Evolutionary conservation across 30 jellyfish, hydroid and myxozoan genomes (phyloP).

Genomic region (Cassiopea xamachana): DNA sequence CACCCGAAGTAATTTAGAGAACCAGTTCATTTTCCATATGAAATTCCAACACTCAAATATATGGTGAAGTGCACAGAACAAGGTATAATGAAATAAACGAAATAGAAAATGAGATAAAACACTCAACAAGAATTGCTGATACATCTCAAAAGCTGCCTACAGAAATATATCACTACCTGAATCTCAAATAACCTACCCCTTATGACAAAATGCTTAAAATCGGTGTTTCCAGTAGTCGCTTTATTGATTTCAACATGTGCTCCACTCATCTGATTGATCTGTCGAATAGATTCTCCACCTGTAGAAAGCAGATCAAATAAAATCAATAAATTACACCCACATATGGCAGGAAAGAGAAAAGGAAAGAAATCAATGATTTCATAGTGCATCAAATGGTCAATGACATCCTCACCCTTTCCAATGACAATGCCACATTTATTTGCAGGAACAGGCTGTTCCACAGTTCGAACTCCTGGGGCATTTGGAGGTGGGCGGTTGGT

Average conservation of each 20-base stretch:
- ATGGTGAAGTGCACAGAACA: no score
- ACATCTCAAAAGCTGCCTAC: not conserved
- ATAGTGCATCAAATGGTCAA: no score
- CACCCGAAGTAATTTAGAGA: no score
- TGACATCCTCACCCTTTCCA: slow-evolving; percentile 87
- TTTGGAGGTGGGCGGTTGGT: slow-evolving; percentile 77
- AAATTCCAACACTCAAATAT: no score
- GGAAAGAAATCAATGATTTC: no score
- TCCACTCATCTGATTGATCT: slow-evolving; percentile 84
- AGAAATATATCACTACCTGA: not conserved
- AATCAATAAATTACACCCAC: not conserved
- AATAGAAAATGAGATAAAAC: no score
- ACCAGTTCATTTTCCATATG: no score
- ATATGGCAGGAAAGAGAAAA: no score
- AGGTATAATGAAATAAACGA: no score
- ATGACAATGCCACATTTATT: slow-evolving; percentile 97
- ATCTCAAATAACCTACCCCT: slow-evolving; percentile 69
- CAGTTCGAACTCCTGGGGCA: slow-evolving; percentile 81
- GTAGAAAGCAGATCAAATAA: not conserved
- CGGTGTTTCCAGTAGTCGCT: slow-evolving; percentile 86
- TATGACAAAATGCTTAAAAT: slow-evolving; percentile 74
- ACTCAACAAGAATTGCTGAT: no score
- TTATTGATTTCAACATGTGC: slow-evolving; percentile 93
- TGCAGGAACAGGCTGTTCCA: slow-evolving; percentile 88
- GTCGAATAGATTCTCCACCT: slow-evolving; percentile 98